These are phyloP conservation scores for Cercocebus atys DNA, from an alignment of 2,113 vertebrate genomes.

Conservation along the genomic window DNA sequence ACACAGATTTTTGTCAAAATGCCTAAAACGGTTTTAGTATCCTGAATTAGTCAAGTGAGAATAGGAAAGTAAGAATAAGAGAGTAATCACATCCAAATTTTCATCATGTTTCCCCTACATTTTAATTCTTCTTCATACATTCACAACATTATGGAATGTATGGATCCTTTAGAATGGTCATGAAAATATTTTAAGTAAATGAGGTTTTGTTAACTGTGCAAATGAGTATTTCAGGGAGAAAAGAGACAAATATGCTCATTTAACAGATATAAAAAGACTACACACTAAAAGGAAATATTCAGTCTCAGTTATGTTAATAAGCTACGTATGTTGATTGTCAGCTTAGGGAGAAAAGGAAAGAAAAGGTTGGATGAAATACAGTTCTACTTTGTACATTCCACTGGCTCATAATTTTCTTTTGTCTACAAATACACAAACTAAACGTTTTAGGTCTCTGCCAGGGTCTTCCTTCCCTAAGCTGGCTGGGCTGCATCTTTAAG, in stretches of 20 bases:
- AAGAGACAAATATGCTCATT: slow-evolving; percentile 66
- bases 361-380: slow-evolving; percentile 27
- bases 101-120: not conserved
- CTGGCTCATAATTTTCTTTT: slow-evolving; percentile 41
- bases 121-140: slow-evolving; percentile 32
- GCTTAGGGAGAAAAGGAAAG: slow-evolving; percentile 53
- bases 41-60: slow-evolving; percentile 52
- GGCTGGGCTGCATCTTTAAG: not conserved
- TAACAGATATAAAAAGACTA: slow-evolving; percentile 62
- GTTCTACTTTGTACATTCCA: slow-evolving; percentile 53
- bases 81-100: slow-evolving; percentile 19
- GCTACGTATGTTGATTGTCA: slow-evolving; percentile 73
- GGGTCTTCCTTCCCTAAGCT: not conserved
- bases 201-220: slow-evolving; percentile 41
- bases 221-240: slow-evolving; percentile 1
- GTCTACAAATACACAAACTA: not conserved
- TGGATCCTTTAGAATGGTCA: not conserved
- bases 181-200: slow-evolving; percentile 26
- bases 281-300: slow-evolving; percentile 63
- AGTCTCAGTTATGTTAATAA: slow-evolving; percentile 60
- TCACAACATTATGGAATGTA: not conserved
- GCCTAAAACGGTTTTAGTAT: slow-evolving; percentile 51
- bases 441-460: not conserved
- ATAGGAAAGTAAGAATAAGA: slow-evolving; percentile 40
- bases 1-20: slow-evolving; percentile 39